Conservation (phyloP, 2,888 invertebrate species). For the Ochlodes sylvanus region DNA sequence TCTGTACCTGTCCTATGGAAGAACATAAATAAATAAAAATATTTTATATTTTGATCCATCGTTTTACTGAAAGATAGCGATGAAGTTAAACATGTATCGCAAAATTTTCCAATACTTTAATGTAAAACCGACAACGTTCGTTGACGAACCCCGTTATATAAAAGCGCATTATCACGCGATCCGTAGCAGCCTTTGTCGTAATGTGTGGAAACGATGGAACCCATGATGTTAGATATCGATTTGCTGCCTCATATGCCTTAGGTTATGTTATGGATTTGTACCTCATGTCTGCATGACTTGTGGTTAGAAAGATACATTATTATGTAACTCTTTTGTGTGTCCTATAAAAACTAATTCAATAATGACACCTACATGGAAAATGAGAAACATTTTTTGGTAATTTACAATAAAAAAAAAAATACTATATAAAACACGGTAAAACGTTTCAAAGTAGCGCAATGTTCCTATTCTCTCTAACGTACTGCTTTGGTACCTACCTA, state of each 20-base stretch:
- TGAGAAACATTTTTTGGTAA: neutral
- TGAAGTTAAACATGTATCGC: conserved; percentile 45
- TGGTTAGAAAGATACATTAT: conserved; percentile 1
- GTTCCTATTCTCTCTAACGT: neutral
- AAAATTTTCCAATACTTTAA: conserved; percentile 58
- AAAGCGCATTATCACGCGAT: conserved; percentile 61
- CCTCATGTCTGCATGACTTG: neutral
- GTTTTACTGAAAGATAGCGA: neutral
- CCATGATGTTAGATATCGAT: conserved; percentile 41
- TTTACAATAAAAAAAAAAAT: too few species aligned
- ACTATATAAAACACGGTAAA: too few species aligned
- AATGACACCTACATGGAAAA: neutral
- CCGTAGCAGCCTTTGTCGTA: conserved; percentile 47
- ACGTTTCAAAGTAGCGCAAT: neutral
- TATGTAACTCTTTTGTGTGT: neutral
- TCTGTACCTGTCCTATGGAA: too few species aligned
- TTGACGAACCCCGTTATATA: conserved; percentile 49
- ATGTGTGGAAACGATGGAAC: conserved; percentile 41
- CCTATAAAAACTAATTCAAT: neutral
- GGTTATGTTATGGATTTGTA: conserved; percentile 8
- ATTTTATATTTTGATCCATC: neutral
- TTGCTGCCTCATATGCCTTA: conserved; percentile 36
- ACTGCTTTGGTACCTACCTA: conserved; percentile 6
- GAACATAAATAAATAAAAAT: neutral
- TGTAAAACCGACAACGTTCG: conserved; percentile 59